These are phyloP conservation scores for Amaurobius ferox DNA, from an alignment of 2,888 invertebrate genomes.

Conservation along the genomic window DNA sequence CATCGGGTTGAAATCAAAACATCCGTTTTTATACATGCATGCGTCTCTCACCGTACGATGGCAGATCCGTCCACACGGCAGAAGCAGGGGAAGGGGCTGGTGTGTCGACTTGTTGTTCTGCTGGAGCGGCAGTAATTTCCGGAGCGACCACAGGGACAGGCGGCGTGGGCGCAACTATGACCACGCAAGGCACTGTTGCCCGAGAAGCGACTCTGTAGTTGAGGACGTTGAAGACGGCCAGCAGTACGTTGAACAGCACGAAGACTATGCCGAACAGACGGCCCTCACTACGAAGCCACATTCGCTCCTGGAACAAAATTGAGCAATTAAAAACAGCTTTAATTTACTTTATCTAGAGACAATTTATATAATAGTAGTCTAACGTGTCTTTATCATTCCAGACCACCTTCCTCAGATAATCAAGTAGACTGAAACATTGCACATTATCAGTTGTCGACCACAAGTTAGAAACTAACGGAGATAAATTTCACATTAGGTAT, in stretches of 20 bases:
- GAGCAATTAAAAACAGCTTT: too few species aligned
- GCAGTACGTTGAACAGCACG: conserved; percentile 73
- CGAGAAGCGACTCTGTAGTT: conserved; percentile 64
- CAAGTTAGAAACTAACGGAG: too few species aligned
- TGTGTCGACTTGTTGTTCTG: background rate
- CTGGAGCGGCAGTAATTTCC: background rate
- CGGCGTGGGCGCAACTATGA: conserved; percentile 64
- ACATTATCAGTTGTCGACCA: too few species aligned
- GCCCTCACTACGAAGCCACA: conserved; percentile 70
- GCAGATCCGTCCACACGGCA: conserved; percentile 3
- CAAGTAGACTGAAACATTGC: too few species aligned
- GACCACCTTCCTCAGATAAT: too few species aligned
- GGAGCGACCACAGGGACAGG: background rate
- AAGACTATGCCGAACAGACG: conserved; percentile 72
- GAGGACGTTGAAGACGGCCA: conserved; percentile 73
- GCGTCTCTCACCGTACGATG: background rate
- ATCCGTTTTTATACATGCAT: too few species aligned
- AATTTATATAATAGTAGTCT: too few species aligned
- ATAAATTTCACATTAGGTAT: too few species aligned
- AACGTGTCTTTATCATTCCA: too few species aligned
- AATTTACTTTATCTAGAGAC: too few species aligned
- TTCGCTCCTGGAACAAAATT: conserved; percentile 35
- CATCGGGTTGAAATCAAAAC: too few species aligned
- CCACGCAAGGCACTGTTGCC: conserved; percentile 62
- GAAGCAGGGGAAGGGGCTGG: background rate